These are phyloP conservation scores for Pithecia hirsuta DNA, from an alignment of 2,797 vertebrate species.

Conservation along the genomic window DNA sequence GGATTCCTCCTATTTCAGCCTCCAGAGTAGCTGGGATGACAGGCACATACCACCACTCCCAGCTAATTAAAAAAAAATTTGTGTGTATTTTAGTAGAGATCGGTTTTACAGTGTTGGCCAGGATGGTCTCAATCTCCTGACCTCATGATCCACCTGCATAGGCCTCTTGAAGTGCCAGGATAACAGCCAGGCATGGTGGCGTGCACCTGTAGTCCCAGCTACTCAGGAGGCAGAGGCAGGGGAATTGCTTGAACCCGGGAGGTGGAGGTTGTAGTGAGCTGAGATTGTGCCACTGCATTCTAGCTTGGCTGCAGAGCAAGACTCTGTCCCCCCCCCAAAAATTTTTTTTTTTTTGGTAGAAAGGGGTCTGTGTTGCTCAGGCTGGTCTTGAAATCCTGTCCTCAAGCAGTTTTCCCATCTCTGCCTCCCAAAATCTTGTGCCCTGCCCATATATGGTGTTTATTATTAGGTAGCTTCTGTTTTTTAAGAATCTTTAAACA, in stretches of 20 bases:
- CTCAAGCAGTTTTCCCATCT: not conserved
- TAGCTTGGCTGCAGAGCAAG: not conserved
- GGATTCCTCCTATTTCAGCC: not conserved
- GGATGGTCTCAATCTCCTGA: not conserved
- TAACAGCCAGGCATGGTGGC: not conserved
- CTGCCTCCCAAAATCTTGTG: not conserved
- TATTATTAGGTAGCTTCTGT: not conserved
- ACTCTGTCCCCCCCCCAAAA: no score
- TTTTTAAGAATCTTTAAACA: not conserved
- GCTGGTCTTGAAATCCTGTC: no score
- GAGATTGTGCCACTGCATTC: accelerated
- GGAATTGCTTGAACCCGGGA: not conserved
- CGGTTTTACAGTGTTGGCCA: not conserved
- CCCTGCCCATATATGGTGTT: not conserved
- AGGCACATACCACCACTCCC: not conserved
- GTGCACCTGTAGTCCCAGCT: not conserved
- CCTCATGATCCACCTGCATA: not conserved
- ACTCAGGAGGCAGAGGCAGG: not conserved
- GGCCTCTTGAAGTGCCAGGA: not conserved
- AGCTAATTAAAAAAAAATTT: not conserved
- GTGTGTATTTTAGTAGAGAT: not conserved
- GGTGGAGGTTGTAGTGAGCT: not conserved
- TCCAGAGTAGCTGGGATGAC: not conserved
- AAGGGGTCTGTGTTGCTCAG: no score
- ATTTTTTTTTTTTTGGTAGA: no score